These are phyloP conservation scores for Chrysopilus asiliformis DNA, from an alignment of 2,888 invertebrate species.

Conservation along the genomic window DNA sequence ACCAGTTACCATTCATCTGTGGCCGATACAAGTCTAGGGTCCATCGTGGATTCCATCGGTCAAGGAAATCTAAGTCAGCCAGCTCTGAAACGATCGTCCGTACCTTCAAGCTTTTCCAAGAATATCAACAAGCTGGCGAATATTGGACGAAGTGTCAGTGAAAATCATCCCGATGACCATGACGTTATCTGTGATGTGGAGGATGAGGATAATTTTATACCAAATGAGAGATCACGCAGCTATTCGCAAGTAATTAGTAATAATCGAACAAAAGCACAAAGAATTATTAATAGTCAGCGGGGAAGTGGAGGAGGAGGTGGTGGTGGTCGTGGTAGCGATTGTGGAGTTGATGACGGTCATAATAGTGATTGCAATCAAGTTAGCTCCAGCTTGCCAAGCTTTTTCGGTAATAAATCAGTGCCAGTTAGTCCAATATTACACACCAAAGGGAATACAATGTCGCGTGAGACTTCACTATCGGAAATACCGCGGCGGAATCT, in stretches of 20 bases:
- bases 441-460: slow-evolving; percentile 4
- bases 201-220: slow-evolving; percentile 6
- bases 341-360: slow-evolving; percentile 6
- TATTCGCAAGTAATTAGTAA: slow-evolving; percentile 11
- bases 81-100: slow-evolving; percentile 3
- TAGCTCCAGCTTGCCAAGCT: slow-evolving; percentile 12
- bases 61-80: neutral
- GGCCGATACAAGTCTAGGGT: neutral
- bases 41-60: neutral
- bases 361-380: slow-evolving; percentile 5
- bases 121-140: slow-evolving; percentile 7
- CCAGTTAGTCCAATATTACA: slow-evolving; percentile 8
- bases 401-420: slow-evolving; percentile 11
- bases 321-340: too few species aligned
- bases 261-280: slow-evolving; percentile 1
- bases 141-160: slow-evolving; percentile 19
- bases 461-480: slow-evolving; percentile 10
- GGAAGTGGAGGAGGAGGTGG: too few species aligned
- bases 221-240: slow-evolving; percentile 12
- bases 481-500: slow-evolving; percentile 16
- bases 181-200: too few species aligned
- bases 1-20: neutral
- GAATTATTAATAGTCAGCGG: too few species aligned
- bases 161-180: slow-evolving; percentile 13
- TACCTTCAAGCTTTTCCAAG: neutral